Conservation (phyloP, 2,797 vertebrate genomes). For the Picus viridis region DNA sequence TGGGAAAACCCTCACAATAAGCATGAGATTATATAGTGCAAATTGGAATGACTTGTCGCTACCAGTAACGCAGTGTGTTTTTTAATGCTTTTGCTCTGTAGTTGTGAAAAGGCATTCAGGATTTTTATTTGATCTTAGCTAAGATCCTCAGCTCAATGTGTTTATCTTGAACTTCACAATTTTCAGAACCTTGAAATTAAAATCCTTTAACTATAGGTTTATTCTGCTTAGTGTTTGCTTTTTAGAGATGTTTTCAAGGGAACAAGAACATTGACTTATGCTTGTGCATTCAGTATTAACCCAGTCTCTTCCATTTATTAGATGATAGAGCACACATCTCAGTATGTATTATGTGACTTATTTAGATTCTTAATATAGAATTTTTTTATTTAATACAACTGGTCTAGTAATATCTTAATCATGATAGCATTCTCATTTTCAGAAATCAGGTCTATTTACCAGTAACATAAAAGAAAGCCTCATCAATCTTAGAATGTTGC, state of each 20-base stretch:
- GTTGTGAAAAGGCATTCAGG: not conserved
- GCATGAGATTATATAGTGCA: not conserved
- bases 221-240: not conserved
- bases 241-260: not conserved
- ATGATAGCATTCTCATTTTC: not conserved
- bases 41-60: not conserved
- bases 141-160: not conserved
- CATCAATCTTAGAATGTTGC: not conserved
- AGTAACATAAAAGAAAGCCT: not conserved
- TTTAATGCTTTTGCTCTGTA: not conserved
- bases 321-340: not conserved
- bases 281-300: not conserved
- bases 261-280: not conserved
- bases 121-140: not conserved
- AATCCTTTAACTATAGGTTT: not conserved
- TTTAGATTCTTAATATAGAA: not conserved
- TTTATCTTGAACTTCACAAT: not conserved
- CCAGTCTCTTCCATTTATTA: not conserved
- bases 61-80: not conserved
- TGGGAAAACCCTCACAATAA: slow-evolving; percentile 77
- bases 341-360: not conserved
- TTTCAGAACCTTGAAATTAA: not conserved
- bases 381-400: not conserved
- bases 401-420: not conserved
- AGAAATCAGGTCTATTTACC: not conserved